These are phyloP conservation scores for Arbacia lixula DNA, from an alignment of 53 echinoderm and acorn worm genomes.

Conservation along the genomic window DNA sequence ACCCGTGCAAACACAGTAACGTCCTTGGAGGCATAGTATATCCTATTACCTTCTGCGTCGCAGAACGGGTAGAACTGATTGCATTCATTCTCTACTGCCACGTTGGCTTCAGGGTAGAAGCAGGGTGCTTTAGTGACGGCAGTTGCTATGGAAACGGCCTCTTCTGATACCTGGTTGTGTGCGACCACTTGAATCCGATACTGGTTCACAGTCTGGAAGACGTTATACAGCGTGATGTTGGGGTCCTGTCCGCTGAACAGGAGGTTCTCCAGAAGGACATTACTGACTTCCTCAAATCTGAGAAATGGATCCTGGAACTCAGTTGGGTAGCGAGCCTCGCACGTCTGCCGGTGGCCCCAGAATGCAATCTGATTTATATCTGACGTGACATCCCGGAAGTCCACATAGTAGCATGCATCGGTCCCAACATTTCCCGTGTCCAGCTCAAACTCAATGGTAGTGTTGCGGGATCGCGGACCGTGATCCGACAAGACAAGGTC, in stretches of 20 bases:
- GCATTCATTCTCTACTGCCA: conserved; percentile 72
- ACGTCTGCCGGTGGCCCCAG: conserved; percentile 75
- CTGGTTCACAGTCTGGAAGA: conserved; percentile 71
- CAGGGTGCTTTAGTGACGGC: conserved; percentile 90
- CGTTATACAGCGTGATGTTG: conserved; percentile 79
- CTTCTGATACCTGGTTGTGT: conserved; percentile 75
- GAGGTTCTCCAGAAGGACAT: conserved; percentile 67
- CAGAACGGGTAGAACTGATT: conserved; percentile 89
- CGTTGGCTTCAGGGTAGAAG: conserved; percentile 78
- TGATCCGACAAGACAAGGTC: conserved; percentile 72
- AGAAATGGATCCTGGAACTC: conserved; percentile 68
- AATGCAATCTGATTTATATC: conserved; percentile 77
- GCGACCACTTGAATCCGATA: conserved; percentile 66
- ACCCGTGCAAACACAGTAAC: conserved; percentile 75
- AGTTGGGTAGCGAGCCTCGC: conserved; percentile 59
- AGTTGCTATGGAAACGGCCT: conserved; percentile 58
- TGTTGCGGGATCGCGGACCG: conserved; percentile 78
- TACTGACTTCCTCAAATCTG: conserved; percentile 78
- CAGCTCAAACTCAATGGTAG: conserved; percentile 81
- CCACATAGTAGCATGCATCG: conserved; percentile 83
- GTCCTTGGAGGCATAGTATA: conserved; percentile 84
- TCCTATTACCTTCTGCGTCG: conserved; percentile 68
- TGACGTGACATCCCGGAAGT: conserved; percentile 76
- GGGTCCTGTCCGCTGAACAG: conserved; percentile 62
- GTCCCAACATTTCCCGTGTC: conserved; percentile 87